phyloP scores from a whole-genome alignment of 2,797 vertebrate genomes.

The Megalops cyprinoides region DNA sequence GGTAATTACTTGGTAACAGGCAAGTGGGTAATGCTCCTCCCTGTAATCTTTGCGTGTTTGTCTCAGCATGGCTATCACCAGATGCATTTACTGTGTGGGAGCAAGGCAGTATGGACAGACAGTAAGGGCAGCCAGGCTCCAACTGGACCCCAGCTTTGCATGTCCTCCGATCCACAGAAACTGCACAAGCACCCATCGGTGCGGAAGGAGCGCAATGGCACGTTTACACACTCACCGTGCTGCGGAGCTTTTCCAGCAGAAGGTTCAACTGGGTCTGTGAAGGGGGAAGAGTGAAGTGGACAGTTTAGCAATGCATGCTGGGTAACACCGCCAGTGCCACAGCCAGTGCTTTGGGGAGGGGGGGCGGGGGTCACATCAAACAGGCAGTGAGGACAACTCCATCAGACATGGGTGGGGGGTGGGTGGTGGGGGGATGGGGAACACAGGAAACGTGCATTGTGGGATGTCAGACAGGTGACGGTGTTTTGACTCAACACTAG shows the following conservation, averaged over 20 bases:
- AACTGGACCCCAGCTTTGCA: no score
- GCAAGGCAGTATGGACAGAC: no score
- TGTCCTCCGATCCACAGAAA: no score
- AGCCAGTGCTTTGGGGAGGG: not conserved
- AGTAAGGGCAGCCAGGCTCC: no score
- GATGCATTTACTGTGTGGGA: no score
- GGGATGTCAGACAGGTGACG: not conserved
- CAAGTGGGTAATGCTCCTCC: no score
- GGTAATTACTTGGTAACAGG: no score
- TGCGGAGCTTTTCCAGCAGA: slow-evolving; percentile 94
- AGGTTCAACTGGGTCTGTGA: slow-evolving; percentile 94
- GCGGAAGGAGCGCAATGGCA: not conserved
- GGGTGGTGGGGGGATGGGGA: not conserved
- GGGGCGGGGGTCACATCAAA: no score
- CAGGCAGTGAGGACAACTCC: not conserved
- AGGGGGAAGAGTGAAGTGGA: slow-evolving; percentile 50
- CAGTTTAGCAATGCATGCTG: not conserved
- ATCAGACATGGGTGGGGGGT: not conserved
- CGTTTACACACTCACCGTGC: slow-evolving; percentile 86
- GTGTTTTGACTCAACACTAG: not conserved
- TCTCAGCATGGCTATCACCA: no score
- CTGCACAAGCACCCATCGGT: no score
- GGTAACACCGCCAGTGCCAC: not conserved
- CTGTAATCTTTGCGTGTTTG: no score
- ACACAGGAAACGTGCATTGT: not conserved